Evolutionary conservation across 2,888 invertebrate species (phyloP), one percentile per base, ranked within the genome.

Genomic region (Helleia helle): DNA sequence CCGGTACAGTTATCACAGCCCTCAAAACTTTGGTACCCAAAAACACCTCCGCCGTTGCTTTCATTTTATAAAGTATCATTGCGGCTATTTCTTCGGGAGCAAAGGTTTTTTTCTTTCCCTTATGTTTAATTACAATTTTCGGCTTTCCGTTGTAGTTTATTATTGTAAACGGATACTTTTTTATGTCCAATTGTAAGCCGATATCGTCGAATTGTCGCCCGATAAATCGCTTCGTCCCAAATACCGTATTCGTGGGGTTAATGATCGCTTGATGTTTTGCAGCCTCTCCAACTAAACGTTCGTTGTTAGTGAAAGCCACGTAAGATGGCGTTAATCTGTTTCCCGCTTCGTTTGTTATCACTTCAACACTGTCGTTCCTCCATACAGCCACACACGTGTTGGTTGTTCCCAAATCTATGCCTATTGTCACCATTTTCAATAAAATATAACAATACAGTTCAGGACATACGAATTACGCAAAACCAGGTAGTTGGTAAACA

Each of bases 341-440:
- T 2, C 77, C 79, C 29, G 68, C 62, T 6, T 68, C 71, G 22
- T 79, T 76, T 12, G 63, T 50, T 15, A 79, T 75, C 48, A 77
- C 68, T 60, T 77, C 70, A 0, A 68, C 66, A 40, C 40, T 45
- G 0, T 68, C 69, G 17, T 72, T 45, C 6, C 56, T 57, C 70
- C 71, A 77, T n/a, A 75, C 64, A 1, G 75, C 75, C 27, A 68
- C 74, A 54, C 77, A 74, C 13, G 66, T 67, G 48, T 59, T 65
- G 14, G 72, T 62, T 1, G 74, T 76, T 3, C 80, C 80, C 39
- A 80, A 66, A 56, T 79, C 77, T 5, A 80, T 76, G 0, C 77
- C 79, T 1, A 80, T 57, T 4, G 67, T 71, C 37, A 62, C 71
- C 79, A 79, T 79, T 47, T 58, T 4, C 5, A 22, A 8, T 22